A percentile compares a stretch with the other conserved stretches of the same genome.
phyloP scores from a whole-genome alignment of 2,797 vertebrate genomes.

The Adrianichthys oophorus region DNA sequence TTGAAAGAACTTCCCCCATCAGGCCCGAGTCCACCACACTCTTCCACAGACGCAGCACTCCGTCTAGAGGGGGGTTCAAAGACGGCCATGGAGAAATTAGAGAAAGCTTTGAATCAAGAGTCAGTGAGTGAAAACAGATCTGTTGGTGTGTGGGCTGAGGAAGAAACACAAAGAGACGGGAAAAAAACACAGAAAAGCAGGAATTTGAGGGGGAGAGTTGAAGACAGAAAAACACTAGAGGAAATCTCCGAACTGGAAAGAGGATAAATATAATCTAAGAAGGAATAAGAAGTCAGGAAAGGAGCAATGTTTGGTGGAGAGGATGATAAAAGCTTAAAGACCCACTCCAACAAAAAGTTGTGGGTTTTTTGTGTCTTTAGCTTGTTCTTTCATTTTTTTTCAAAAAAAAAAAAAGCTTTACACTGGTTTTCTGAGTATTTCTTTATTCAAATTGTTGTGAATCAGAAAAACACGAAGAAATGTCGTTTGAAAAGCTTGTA shows the following conservation, averaged over 20 bases:
- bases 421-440: too few species aligned
- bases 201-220: slow-evolving; percentile 18
- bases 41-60: slow-evolving; percentile 89
- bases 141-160: not conserved
- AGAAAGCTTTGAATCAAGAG: slow-evolving; percentile 5
- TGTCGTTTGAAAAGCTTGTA: too few species aligned
- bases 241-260: slow-evolving; percentile 30
- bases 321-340: slow-evolving; percentile 34
- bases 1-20: slow-evolving; percentile 90
- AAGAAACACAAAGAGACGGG: slow-evolving; percentile 4
- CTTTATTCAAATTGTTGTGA: too few species aligned
- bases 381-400: too few species aligned
- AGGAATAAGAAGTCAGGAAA: slow-evolving; percentile 31
- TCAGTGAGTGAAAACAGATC: slow-evolving; percentile 3
- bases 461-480: too few species aligned
- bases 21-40: slow-evolving; percentile 89
- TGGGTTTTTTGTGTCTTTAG: too few species aligned
- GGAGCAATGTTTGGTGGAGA: slow-evolving; percentile 23
- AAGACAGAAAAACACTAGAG: slow-evolving; percentile 22
- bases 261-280: slow-evolving; percentile 25
- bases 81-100: slow-evolving; percentile 6
- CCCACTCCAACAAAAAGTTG: too few species aligned
- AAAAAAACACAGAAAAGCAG: slow-evolving; percentile 9
- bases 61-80: slow-evolving; percentile 72
- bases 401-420: too few species aligned